Percentiles rank a stretch among this genome's conserved stretches.
Evolutionary conservation across 2,888 invertebrate genomes (phyloP).

Genomic region (Drosophila neotestacea): DNA sequence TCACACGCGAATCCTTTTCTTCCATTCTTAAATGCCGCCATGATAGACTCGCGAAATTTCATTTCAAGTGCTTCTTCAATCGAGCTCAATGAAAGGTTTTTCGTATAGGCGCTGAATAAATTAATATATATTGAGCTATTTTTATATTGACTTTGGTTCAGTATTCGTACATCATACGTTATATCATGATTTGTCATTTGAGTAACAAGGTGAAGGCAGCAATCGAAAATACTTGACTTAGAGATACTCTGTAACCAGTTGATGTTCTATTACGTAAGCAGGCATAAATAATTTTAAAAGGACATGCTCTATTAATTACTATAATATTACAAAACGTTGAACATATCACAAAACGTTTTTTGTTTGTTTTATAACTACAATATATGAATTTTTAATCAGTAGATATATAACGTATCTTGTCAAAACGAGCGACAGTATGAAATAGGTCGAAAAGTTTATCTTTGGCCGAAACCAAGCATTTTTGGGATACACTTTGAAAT

Average conservation of each 20-base stretch:
- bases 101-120: slow-evolving; percentile 7
- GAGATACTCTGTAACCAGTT: not conserved
- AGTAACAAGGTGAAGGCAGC: not conserved
- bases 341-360: too few species aligned
- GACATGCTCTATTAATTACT: too few species aligned
- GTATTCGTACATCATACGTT: not conserved
- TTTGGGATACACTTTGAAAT: too few species aligned
- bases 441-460: too few species aligned
- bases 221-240: not conserved
- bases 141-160: not conserved
- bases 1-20: slow-evolving; percentile 52
- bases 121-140: not conserved
- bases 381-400: too few species aligned
- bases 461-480: too few species aligned
- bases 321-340: too few species aligned
- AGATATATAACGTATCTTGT: too few species aligned
- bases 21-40: slow-evolving; percentile 30
- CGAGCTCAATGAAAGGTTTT: not conserved
- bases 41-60: slow-evolving; percentile 19
- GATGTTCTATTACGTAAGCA: not conserved
- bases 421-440: too few species aligned
- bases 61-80: slow-evolving; percentile 34
- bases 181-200: not conserved
- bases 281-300: too few species aligned
- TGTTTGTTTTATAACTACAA: too few species aligned